Conservation (phyloP, 2,888 invertebrate genomes). For the Ochropleura leucogaster region DNA sequence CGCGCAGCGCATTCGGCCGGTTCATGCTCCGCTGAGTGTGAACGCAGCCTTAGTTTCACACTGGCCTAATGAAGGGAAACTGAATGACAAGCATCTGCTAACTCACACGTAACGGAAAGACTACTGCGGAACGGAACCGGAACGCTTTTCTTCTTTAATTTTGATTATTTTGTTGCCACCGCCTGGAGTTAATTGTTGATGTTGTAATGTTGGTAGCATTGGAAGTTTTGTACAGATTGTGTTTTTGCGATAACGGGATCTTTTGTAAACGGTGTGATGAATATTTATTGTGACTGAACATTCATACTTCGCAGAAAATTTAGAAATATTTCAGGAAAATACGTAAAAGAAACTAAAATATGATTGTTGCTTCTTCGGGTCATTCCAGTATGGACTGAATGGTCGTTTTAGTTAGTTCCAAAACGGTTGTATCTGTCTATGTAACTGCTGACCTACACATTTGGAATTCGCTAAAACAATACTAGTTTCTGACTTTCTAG, state of each 20-base stretch:
- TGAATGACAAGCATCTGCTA: constrained; percentile 41
- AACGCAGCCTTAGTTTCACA: constrained; percentile 61
- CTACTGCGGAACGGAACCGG: constrained; percentile 36
- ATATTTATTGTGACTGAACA: constrained; percentile 25
- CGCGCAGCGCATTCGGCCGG: constrained; percentile 41
- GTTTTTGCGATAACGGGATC: constrained; percentile 32
- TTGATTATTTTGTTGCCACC: constrained; percentile 25
- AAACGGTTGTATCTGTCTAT: neutral
- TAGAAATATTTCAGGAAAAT: neutral
- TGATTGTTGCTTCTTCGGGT: neutral
- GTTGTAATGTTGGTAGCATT: constrained; percentile 33
- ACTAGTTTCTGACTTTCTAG: constrained; percentile 41
- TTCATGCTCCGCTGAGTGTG: constrained; percentile 50
- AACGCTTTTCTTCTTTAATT: constrained; percentile 41
- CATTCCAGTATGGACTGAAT: neutral
- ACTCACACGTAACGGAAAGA: constrained; percentile 39
- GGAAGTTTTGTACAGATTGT: neutral
- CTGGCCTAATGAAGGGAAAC: constrained; percentile 64
- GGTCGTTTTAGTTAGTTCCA: neutral
- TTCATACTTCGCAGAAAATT: constrained; percentile 12
- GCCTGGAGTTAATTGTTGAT: constrained; percentile 30
- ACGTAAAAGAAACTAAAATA: neutral
- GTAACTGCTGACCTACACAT: neutral
- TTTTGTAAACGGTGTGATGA: constrained; percentile 25
- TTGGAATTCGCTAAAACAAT: constrained; percentile 12